phyloP scores from a whole-genome alignment of 1,140 invertebrate species.

The Ips typographus region DNA sequence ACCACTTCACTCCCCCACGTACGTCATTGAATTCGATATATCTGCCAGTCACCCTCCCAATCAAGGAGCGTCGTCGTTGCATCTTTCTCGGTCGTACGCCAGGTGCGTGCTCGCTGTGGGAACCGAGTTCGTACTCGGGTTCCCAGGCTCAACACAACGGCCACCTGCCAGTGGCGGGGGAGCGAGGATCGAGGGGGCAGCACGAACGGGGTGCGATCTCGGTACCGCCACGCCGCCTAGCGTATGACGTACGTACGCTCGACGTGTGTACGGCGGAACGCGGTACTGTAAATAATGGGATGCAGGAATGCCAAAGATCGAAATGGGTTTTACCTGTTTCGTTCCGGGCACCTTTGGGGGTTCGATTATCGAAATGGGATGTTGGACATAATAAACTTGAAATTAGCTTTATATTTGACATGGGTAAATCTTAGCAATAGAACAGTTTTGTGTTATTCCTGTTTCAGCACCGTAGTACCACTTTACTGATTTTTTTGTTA shows the following conservation, averaged over 20 bases:
- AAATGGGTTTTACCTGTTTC: constrained; percentile 4
- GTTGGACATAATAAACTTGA: no score
- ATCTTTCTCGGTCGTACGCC: constrained; percentile 33
- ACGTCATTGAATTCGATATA: constrained; percentile 3
- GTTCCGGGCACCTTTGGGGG: not conserved
- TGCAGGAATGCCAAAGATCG: constrained; percentile 9
- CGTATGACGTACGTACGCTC: constrained; percentile 23
- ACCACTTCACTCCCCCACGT: constrained; percentile 7
- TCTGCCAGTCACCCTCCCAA: constrained; percentile 29
- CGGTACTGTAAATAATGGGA: not conserved
- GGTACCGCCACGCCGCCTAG: constrained; percentile 5
- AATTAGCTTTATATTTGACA: no score
- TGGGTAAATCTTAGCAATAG: no score
- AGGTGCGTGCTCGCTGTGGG: constrained; percentile 38
- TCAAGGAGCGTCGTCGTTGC: constrained; percentile 20
- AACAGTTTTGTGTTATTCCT: no score
- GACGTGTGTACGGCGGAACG: constrained; percentile 16
- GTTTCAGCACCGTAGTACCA: no score
- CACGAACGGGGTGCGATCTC: constrained; percentile 1
- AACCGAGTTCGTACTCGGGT: constrained; percentile 27
- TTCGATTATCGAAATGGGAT: no score
- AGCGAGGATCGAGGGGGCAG: not conserved
- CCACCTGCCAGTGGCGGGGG: constrained; percentile 31
- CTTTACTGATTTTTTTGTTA: no score
- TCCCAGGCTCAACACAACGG: constrained; percentile 23